Base-by-base conservation (phyloP, 2,888 invertebrate genomes). In the Craniophora ligustri region DNA sequence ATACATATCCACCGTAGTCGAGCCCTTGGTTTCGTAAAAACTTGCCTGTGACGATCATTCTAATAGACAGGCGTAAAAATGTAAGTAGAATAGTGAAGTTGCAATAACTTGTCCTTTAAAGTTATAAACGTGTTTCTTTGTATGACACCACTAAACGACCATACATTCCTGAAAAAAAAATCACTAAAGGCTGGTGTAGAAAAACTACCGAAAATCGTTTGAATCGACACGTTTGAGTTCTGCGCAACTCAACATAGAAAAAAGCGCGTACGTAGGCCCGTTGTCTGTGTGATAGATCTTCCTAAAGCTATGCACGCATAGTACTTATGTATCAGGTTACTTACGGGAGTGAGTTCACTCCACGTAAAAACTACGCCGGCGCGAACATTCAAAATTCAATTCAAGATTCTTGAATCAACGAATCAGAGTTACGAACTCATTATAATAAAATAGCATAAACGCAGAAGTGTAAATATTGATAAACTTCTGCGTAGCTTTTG, bases 331-430 rank as follows among this genome's bases (percentile, higher is more conserved):
- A 62, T 67, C 67, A 49, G 32, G 50, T 67, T 62, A 65, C 67
- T 65, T 56, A 67, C 62, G 50, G 56, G 61, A 65, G 67, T 47
- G 50, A 60, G 55, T 66, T 66, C 48, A 45, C 48, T 66, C 61
- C 41, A 23, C 45, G 48, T 34, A 48, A 45, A 53, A 58, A 58
- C 39, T 49, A 64, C 58, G 68, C 67, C 68, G 67, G 72, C 66
- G 70, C 69, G 56, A 71, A 62, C 48, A 45, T 72, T 71, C 59
- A 56, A 71, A 71, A 65, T 62, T 47, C 50, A 41, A 31, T 60
- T 49, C 49, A 56, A 56, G 40, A 60, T 38, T 28, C 59, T 54
- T 39, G 35, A 21, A 16, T 32, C 26, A 26, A 36, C 19, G 18
- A 10, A 44, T 53, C 28, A 39, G 21, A 58, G 53, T 46, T 66